Conservation (phyloP, 2,113 vertebrate genomes). For the Lepidiolamprologus cunningtoni region DNA sequence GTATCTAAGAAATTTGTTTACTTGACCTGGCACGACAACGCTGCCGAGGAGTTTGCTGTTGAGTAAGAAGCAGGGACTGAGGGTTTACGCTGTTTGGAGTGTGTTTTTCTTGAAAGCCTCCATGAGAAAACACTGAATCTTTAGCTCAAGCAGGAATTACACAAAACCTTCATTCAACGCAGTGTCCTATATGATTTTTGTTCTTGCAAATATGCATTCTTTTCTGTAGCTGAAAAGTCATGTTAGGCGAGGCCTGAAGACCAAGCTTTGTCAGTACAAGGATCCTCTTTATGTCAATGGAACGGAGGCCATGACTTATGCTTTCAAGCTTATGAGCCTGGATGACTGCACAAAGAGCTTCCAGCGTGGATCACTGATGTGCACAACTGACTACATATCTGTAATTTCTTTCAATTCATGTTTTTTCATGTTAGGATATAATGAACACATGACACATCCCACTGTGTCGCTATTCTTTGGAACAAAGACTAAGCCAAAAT, state of each 20-base stretch:
- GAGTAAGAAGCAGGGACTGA: neutral
- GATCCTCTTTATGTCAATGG: constrained; percentile 8
- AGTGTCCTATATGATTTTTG: neutral
- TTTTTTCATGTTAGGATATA: neutral
- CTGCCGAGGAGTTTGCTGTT: neutral
- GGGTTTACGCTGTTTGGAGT: neutral
- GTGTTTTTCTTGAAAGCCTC: neutral
- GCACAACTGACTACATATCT: neutral
- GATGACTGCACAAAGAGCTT: neutral
- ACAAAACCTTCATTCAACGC: neutral
- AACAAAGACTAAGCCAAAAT: neutral
- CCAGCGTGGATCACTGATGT: neutral
- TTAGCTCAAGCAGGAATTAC: neutral
- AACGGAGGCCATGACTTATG: neutral
- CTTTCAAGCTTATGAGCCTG: neutral
- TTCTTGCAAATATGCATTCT: neutral
- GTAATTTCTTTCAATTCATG: neutral
- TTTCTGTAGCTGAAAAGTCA: neutral
- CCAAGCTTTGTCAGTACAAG: constrained; percentile 11
- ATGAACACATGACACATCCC: neutral
- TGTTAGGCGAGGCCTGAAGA: neutral
- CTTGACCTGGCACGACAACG: neutral
- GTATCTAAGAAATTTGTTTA: neutral
- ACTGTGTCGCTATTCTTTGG: neutral
- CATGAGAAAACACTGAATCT: neutral